Evolutionary conservation across 2,113 vertebrate species (phyloP).

Genomic region (Salvelinus sp.): DNA sequence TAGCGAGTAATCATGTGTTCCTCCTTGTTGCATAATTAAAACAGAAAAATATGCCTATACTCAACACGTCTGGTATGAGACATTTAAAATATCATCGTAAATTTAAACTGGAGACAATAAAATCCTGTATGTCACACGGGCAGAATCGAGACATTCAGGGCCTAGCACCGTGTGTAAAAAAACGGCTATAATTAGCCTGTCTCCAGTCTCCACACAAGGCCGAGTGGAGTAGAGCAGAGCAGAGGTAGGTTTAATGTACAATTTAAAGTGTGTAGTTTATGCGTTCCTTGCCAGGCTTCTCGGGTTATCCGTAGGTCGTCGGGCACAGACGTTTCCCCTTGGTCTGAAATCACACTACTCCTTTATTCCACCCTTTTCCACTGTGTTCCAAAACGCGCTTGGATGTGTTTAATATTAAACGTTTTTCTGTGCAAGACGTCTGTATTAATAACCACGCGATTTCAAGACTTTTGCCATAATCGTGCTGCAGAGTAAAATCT

Average conservation of each 20-base stretch:
- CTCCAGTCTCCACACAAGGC: conserved; percentile 13
- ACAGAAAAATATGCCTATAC: conserved; percentile 9
- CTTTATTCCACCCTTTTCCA: conserved; percentile 52
- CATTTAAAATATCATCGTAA: conserved; percentile 44
- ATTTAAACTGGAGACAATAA: conserved; percentile 57
- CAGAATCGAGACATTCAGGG: conserved; percentile 67
- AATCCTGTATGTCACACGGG: conserved; percentile 42
- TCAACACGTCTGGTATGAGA: conserved; percentile 31
- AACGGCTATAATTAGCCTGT: conserved; percentile 76
- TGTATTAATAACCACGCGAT: conserved; percentile 7
- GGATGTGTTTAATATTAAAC: conserved; percentile 11
- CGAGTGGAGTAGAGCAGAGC: conserved; percentile 56
- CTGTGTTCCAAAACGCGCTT: conserved; percentile 14
- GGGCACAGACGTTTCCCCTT: conserved; percentile 52
- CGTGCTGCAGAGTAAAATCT: neutral
- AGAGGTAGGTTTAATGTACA: conserved; percentile 60
- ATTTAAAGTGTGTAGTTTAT: conserved; percentile 74
- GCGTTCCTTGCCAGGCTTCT: conserved; percentile 70
- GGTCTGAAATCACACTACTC: conserved; percentile 60
- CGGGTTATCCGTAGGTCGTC: conserved; percentile 76
- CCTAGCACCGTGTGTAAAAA: conserved; percentile 54
- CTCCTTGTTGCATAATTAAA: conserved; percentile 26
- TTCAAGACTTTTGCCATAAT: conserved; percentile 1
- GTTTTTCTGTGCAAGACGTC: neutral
- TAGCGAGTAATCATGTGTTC: conserved; percentile 24